These are phyloP conservation scores for Menidia menidia DNA, from an alignment of 2,797 vertebrate genomes.

Conservation along the genomic window DNA sequence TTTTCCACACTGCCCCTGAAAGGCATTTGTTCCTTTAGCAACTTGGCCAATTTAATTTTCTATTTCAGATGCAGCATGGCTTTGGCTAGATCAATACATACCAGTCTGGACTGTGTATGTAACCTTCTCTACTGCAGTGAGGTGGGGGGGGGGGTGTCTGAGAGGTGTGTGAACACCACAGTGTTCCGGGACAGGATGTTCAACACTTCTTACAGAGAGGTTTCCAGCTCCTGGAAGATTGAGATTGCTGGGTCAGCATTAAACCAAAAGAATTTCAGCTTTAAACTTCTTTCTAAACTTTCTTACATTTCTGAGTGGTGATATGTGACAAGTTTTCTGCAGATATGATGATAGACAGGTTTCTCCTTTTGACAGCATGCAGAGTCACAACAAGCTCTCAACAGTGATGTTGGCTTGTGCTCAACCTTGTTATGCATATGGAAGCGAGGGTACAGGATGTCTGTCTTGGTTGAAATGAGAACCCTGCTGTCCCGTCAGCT, in stretches of 20 bases:
- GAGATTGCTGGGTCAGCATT: constrained; percentile 7
- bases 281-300: constrained; percentile 14
- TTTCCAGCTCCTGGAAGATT: constrained; percentile 26
- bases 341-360: constrained; percentile 36
- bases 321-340: constrained; percentile 30
- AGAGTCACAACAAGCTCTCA: constrained; percentile 29
- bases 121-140: constrained; percentile 59
- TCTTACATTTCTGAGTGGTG: constrained; percentile 27
- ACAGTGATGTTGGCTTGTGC: constrained; percentile 27
- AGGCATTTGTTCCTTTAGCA: constrained; percentile 36
- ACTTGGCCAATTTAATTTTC: constrained; percentile 42
- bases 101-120: constrained; percentile 36
- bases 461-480: constrained; percentile 52
- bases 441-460: constrained; percentile 40
- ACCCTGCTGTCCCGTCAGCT: constrained; percentile 59
- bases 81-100: constrained; percentile 75
- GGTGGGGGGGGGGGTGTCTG: constrained; percentile 9
- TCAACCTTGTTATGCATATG: constrained; percentile 22
- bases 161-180: constrained; percentile 50
- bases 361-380: constrained; percentile 42
- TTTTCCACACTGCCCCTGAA: constrained; percentile 36
- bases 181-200: constrained; percentile 57
- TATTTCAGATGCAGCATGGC: constrained; percentile 78
- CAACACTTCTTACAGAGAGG: constrained; percentile 34
- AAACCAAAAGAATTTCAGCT: constrained; percentile 30